These are phyloP conservation scores for Papilio polyxenes DNA, from an alignment of 1,140 invertebrate species.

Conservation along the genomic window DNA sequence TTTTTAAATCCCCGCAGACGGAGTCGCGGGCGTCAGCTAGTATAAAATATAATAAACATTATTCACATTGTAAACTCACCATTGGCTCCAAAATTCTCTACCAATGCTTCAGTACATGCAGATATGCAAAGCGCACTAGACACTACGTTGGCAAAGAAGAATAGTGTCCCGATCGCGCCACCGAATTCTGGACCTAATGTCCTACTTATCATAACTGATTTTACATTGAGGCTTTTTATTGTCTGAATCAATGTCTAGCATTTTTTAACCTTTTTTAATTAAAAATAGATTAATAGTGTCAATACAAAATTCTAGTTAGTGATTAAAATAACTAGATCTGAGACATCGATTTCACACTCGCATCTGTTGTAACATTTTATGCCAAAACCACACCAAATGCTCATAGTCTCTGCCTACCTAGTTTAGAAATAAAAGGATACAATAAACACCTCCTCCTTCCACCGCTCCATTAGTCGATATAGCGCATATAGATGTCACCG, in stretches of 20 bases:
- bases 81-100: slow-evolving; percentile 96
- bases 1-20: no score
- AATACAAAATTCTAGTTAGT: no score
- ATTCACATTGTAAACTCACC: slow-evolving; percentile 84
- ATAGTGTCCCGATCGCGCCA: slow-evolving; percentile 96
- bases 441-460: slow-evolving; percentile 99
- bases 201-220: slow-evolving; percentile 96
- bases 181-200: slow-evolving; percentile 98
- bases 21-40: no score
- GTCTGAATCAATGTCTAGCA: no score
- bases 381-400: no score
- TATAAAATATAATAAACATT: no score
- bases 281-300: no score
- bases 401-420: background rate
- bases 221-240: slow-evolving; percentile 45
- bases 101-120: slow-evolving; percentile 97
- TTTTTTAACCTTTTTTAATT: no score
- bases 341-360: no score
- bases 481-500: slow-evolving; percentile 98
- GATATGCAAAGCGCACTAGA: slow-evolving; percentile 96
- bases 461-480: slow-evolving; percentile 99
- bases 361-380: no score
- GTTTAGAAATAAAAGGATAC: slow-evolving; percentile 88
- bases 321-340: no score
- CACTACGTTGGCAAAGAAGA: slow-evolving; percentile 98